phyloP scores from a whole-genome alignment of 2,113 vertebrate species.

The Chamaetylas fuelleborni region DNA sequence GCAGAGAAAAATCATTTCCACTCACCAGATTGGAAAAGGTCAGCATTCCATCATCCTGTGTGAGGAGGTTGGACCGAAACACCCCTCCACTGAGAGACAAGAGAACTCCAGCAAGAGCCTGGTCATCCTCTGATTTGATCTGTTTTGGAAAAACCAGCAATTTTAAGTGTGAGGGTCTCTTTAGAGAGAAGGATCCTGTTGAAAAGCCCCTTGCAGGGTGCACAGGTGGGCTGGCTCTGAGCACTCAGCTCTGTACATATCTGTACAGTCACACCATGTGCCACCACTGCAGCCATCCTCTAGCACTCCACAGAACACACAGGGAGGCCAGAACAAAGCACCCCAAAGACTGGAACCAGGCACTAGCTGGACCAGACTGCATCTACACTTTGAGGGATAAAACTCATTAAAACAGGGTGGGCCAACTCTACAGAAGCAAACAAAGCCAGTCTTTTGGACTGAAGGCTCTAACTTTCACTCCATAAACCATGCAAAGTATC shows the following conservation, averaged over 20 bases:
- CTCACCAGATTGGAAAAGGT: conserved; percentile 94
- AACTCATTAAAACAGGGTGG: neutral
- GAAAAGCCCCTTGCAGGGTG: neutral
- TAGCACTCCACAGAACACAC: neutral
- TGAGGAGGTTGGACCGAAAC: conserved; percentile 94
- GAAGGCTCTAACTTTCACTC: neutral
- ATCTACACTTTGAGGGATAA: neutral
- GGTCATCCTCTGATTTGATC: conserved; percentile 90
- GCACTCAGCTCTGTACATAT: neutral
- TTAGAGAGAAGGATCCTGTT: neutral
- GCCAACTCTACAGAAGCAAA: neutral
- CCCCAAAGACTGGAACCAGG: neutral
- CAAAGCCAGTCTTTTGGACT: neutral
- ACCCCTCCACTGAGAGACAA: conserved; percentile 93
- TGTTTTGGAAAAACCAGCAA: conserved; percentile 42
- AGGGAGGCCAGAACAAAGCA: neutral
- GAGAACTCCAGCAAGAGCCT: conserved; percentile 91
- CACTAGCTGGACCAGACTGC: neutral
- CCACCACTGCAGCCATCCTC: neutral
- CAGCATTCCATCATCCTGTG: conserved; percentile 91
- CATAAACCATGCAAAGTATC: neutral
- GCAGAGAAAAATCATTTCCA: neutral
- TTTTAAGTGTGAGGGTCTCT: neutral
- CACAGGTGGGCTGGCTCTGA: neutral
- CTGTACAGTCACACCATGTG: neutral